phyloP scores from a whole-genome alignment of 2,113 vertebrate genomes.

The Chlorodrepanis virens region DNA sequence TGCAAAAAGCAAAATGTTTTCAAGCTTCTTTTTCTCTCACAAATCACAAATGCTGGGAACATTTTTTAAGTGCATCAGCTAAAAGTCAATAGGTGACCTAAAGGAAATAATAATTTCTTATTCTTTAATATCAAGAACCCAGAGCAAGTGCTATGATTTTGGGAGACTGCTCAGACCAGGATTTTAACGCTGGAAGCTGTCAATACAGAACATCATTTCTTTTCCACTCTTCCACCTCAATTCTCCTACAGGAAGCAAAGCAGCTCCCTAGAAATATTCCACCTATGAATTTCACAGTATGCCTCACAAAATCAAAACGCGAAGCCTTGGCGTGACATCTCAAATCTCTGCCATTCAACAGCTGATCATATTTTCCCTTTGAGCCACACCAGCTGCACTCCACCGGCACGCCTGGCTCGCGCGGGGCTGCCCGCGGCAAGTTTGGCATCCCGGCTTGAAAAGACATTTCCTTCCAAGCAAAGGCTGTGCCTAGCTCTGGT shows the following conservation, averaged over 20 bases:
- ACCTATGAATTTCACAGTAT: background rate
- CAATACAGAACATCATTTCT: background rate
- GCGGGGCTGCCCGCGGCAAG: background rate
- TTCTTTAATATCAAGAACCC: background rate
- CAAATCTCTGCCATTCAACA: background rate
- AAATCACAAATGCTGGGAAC: background rate
- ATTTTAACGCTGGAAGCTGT: background rate
- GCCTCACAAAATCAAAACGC: fast-evolving
- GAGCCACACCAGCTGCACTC: background rate
- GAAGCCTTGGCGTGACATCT: background rate
- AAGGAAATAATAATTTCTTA: background rate
- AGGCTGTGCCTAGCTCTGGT: background rate
- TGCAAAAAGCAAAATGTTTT: background rate
- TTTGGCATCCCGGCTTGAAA: background rate
- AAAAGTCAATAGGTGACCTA: background rate
- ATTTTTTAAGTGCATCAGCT: background rate
- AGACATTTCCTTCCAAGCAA: background rate
- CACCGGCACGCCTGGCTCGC: background rate
- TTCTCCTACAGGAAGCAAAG: background rate
- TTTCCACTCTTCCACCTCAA: background rate
- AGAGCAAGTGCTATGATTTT: background rate
- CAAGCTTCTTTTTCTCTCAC: background rate
- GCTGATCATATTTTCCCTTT: background rate
- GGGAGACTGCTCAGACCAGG: background rate
- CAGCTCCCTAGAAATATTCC: background rate